Evolutionary conservation across 2,888 invertebrate species (phyloP), one percentile per base, ranked within the genome.

Genomic region (Neocrepidodera transversa): DNA sequence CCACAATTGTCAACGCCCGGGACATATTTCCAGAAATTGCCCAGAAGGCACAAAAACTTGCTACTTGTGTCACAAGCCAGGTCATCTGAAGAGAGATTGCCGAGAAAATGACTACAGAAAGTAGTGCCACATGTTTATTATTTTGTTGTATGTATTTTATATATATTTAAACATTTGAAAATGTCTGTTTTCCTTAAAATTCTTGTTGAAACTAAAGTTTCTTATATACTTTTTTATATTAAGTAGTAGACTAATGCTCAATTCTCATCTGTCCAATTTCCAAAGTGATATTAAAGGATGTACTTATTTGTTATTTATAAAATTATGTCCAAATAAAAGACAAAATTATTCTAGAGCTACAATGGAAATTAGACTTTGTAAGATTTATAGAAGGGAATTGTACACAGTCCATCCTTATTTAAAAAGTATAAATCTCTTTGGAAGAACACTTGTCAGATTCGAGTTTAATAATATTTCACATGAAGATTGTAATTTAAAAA

Each of bases 1-100:
- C 85, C 95, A 95, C 87, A 95, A 92, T 83, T 96, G 95, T 85
- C 92, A 92, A 84, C 91, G 93, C 85, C 88, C 91, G 69, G 95
- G 95, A 68, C 95, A 95, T 84, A 90, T 95, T 79, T 93, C 91
- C 65, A 88, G 91, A 78, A 90, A 90, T 82, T 92, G 91, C 82
- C 91, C 91, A 57, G 91, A 91, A 56, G 80, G 79, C 88, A 91
- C 87, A 76, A 92, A 93, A 84, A 92, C 90, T 73, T 95, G 95
- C 86, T 95, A 93, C 83, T 88, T 90, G 78, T 96, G 96, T 84
- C 91, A 94, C 83, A 92, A 95, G 82, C 87, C 90, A 68, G 93
- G 93, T 68, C 93, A 93, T 84, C 88, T 93, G 85, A 91, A 92
- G 82, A 91, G 93, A 79, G 93, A 94, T 80, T 93, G 93, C 84